Evolutionary conservation across 2,888 invertebrate species (phyloP), one percentile per base, ranked within the genome.

Genomic region (Anoplius nigerrimus): DNA sequence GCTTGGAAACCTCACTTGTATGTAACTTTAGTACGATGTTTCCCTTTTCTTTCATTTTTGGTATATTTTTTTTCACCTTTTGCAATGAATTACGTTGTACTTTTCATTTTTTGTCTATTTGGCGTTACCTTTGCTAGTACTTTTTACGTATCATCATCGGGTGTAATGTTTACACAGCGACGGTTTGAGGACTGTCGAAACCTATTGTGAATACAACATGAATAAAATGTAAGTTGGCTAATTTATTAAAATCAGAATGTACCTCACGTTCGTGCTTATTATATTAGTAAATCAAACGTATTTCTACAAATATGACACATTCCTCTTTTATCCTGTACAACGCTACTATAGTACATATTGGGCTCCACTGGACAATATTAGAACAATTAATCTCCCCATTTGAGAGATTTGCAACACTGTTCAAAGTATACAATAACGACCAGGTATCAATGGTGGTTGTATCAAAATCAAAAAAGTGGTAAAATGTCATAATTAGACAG

Each of bases 141-240:
- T 72, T 72, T n/a, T 72, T 79, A 66, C 71, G 65, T 69, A 56
- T 60, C 54, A 48, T n/a, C n/a, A n/a, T n/a, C n/a, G n/a, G 53
- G 67, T 73, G 57, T 61, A 72, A 71, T 48, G 48, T 68, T 68
- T 72, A 69, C 70, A 57, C 70, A 60, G 63, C 62, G 56, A 66
- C 60, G 62, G 71, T 77, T n/a, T 57, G 60, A 34, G 63, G 62
- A 54, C 21, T 59, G 48, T 76, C 63, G 34, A 61, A 62, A 63
- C 69, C 68, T 78, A 76, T 66, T 70, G 69, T 57, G 63, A 57
- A 74, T 61, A 51, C 53, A 53, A 69, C 59, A 72, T 60, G 55
- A 76, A 69, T 74, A 67, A 79, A 70, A 54, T 69, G 55, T 72
- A 70, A 71, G 76, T 74, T 79, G 63, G 64, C 70, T 62, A 79